Base-by-base conservation (phyloP, 2,113 vertebrate species). In the Capra hircus region DNA sequence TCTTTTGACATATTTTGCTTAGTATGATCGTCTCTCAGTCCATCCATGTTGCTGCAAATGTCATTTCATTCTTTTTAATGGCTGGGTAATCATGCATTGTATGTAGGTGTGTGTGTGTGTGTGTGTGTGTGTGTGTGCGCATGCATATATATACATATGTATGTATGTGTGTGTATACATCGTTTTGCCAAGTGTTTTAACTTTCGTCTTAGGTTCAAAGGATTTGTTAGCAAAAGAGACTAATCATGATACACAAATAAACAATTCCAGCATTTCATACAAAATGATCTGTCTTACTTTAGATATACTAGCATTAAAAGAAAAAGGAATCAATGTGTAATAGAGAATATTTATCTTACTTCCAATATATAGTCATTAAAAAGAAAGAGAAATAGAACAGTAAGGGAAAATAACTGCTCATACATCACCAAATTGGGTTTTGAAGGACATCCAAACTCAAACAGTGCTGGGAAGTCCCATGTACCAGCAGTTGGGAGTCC, bases 21-120 rank as follows among this genome's bases (percentile, higher is more conserved):
- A 5, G 40, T 16, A 16, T 45, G 40, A 45, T 14, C 16, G 40
- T 16, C 40, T 77, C 36, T 77, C 13, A 43, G 40, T 78, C 43
- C 25, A 28, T 28, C 25, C 27, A 16, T 9, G 7, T 45, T 45
- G 25, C 14, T 78, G 74, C 13, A 78, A 16, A 78, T 78, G 43
- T 28, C 14, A 28, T 45, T 78, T 45, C 25, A 45, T 78, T 78
- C 40, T 78, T 78, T 77, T 78, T 28, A 78, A 78, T 78, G 74
- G 25, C 40, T 78, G 40, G 40, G 25, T 78, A 28, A 45, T 45
- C n/a, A 40, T 7, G 11, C 71, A 43, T 25, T 43, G 21, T 40
- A 16, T 74, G 25, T 45, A 2, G 7, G 0, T 2, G 0, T 77
- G 71, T 25, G 0, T 43, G 67, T n/a, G 17, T 71, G 8, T 36